Evolutionary conservation across 2,113 vertebrate genomes (phyloP).

Genomic region (Misgurnus mizolepis): DNA sequence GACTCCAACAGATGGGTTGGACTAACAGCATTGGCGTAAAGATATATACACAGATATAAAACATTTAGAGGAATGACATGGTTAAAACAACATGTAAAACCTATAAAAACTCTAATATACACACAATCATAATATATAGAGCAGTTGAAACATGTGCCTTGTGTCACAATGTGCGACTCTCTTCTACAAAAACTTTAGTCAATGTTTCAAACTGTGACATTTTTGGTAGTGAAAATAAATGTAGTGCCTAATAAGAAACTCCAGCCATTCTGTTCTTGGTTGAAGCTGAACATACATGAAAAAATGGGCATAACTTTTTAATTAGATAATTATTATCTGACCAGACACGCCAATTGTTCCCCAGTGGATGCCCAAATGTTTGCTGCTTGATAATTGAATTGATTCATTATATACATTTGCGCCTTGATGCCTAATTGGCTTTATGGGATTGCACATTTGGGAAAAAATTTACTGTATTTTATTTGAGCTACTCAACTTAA

Average conservation of each 20-base stretch:
- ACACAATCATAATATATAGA: too few relatives aligned
- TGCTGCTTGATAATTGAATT: background rate
- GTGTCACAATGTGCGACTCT: too few relatives aligned
- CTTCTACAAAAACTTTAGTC: too few relatives aligned
- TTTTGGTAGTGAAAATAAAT: too few relatives aligned
- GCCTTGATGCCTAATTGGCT: slow-evolving; percentile 3
- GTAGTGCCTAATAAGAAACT: background rate
- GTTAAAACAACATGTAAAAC: too few relatives aligned
- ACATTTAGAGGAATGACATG: too few relatives aligned
- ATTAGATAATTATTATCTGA: slow-evolving; percentile 12
- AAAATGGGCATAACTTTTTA: background rate
- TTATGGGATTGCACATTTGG: background rate
- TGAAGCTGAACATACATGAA: background rate
- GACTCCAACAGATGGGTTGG: too few relatives aligned
- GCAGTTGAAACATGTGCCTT: too few relatives aligned
- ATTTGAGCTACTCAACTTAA: background rate
- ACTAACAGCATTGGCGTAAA: too few relatives aligned
- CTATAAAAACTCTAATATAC: too few relatives aligned
- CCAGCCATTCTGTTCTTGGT: background rate
- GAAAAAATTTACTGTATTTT: background rate
- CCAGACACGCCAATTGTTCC: slow-evolving; percentile 1
- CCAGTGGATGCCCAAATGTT: background rate
- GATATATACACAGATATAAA: too few relatives aligned
- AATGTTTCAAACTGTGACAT: too few relatives aligned
- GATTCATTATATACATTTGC: background rate